Conservation (phyloP, 2,113 vertebrate genomes). For the Psephotus haematonotus region DNA sequence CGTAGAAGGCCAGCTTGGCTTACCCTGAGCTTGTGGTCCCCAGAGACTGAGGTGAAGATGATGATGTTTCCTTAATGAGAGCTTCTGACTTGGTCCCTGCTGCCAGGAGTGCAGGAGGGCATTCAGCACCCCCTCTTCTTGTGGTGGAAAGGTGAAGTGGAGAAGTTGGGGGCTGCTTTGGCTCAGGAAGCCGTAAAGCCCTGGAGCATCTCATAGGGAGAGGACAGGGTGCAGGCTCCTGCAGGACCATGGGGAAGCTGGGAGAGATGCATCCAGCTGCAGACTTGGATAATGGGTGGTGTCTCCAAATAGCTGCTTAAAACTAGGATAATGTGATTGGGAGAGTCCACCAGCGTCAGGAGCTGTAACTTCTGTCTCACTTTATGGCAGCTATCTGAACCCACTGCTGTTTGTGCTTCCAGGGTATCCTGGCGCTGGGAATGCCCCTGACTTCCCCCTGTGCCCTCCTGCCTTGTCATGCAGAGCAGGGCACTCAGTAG, state of each 20-base stretch:
- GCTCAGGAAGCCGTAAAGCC: neutral
- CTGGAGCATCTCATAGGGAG: neutral
- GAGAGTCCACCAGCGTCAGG: neutral
- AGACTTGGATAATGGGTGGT: neutral
- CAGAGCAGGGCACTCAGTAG: neutral
- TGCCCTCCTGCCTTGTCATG: neutral
- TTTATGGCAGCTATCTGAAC: neutral
- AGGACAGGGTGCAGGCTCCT: neutral
- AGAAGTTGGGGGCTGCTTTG: neutral
- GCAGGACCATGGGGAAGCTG: neutral
- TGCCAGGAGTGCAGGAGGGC: neutral
- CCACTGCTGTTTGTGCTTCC: neutral
- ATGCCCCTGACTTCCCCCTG: neutral
- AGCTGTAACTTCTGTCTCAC: neutral
- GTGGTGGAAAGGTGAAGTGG: neutral
- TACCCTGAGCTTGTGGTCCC: neutral
- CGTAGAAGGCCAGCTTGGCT: neutral
- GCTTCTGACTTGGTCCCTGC: neutral
- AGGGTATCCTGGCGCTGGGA: fast-evolving
- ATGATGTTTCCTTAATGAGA: neutral
- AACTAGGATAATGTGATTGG: neutral
- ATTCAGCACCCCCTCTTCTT: neutral
- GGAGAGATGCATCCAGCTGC: neutral
- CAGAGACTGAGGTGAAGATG: neutral
- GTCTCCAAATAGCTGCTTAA: neutral